phyloP scores from a whole-genome alignment of 2,888 invertebrate species.

The Sphaerophoria rueppellii region DNA sequence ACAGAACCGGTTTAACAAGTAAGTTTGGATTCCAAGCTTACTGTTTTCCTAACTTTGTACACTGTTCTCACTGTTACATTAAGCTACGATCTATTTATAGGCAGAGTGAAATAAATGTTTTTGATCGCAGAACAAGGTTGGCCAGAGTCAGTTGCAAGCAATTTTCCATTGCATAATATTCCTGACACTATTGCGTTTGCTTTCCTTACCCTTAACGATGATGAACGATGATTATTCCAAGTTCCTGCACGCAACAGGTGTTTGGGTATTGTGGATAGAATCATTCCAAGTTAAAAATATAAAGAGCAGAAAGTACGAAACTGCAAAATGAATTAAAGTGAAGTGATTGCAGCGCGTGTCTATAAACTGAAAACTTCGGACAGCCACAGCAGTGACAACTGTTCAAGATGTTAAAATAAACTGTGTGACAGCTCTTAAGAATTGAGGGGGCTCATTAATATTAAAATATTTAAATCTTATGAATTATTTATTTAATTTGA shows the following conservation, averaged over 20 bases:
- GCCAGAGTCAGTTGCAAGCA: background rate
- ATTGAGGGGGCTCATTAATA: background rate
- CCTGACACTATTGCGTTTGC: background rate
- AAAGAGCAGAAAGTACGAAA: background rate
- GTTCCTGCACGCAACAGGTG: constrained; percentile 36
- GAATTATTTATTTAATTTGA: background rate
- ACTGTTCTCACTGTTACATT: too few species aligned
- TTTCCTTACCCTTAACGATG: constrained; percentile 43
- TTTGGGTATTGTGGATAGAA: constrained; percentile 27
- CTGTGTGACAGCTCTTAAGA: background rate
- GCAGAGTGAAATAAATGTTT: too few species aligned
- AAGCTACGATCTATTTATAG: too few species aligned
- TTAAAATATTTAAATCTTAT: constrained; percentile 10
- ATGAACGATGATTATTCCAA: constrained; percentile 22
- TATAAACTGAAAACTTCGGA: background rate
- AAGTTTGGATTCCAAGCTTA: too few species aligned
- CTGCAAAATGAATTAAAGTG: background rate
- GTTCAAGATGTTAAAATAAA: background rate
- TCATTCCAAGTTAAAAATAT: constrained; percentile 16
- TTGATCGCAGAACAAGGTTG: too few species aligned
- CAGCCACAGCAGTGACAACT: background rate
- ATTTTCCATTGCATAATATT: background rate
- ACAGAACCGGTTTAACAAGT: too few species aligned
- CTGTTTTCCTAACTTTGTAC: too few species aligned
- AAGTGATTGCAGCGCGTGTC: background rate